Percentiles rank a stretch among this genome's conserved stretches.
phyloP scores from a whole-genome alignment of 2,888 invertebrate genomes.

The Platerodrilus igneus region DNA sequence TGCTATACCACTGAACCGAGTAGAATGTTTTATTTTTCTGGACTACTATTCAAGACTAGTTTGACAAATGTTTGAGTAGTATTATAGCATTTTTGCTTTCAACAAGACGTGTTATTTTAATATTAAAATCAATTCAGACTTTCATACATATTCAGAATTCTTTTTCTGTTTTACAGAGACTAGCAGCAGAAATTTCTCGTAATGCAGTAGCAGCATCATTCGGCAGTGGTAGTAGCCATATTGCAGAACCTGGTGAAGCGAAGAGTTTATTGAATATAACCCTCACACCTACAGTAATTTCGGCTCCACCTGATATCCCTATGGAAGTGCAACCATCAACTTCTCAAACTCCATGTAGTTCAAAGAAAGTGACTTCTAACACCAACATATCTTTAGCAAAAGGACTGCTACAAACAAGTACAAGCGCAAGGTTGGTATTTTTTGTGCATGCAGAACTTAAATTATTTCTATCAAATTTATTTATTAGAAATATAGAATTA shows the following conservation, averaged over 20 bases:
- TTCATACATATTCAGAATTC: slow-evolving; percentile 8
- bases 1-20: too few relatives aligned
- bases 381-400: slow-evolving; percentile 10
- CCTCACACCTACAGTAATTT: slow-evolving; percentile 21
- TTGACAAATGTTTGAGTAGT: background rate
- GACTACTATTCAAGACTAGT: background rate
- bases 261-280: slow-evolving; percentile 38
- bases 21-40: background rate
- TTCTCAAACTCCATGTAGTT: slow-evolving; percentile 7
- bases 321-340: slow-evolving; percentile 14
- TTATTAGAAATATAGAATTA: too few relatives aligned
- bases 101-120: too few relatives aligned
- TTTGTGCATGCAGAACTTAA: too few relatives aligned
- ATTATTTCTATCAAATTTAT: too few relatives aligned
- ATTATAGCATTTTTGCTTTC: too few relatives aligned
- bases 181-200: slow-evolving; percentile 64
- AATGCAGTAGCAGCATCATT: slow-evolving; percentile 58
- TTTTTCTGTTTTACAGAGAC: slow-evolving; percentile 52
- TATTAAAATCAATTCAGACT: background rate
- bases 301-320: slow-evolving; percentile 1
- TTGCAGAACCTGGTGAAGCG: slow-evolving; percentile 31
- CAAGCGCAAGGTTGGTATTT: slow-evolving; percentile 7
- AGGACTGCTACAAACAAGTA: slow-evolving; percentile 6
- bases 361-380: slow-evolving; percentile 12
- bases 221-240: slow-evolving; percentile 30